A percentile compares a stretch with the other conserved stretches of the same genome.
Evolutionary conservation across 1,140 invertebrate genomes (phyloP).

Genomic region (Drosophila tani): DNA sequence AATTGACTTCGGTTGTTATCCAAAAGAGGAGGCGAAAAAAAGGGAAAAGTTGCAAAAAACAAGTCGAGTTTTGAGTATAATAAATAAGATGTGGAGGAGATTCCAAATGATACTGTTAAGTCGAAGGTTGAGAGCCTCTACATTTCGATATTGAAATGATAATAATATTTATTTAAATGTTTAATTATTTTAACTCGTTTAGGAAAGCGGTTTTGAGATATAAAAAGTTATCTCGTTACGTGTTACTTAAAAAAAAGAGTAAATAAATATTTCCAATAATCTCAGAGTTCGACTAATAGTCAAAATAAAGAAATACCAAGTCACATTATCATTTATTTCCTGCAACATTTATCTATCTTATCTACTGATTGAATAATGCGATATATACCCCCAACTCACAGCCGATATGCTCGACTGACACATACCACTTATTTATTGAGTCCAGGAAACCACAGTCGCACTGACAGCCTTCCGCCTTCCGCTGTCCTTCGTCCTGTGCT

Average conservation of each 20-base stretch:
- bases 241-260: too few species aligned
- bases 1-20: conserved; percentile 62
- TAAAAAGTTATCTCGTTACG: too few species aligned
- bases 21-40: conserved; percentile 10
- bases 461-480: conserved; percentile 23
- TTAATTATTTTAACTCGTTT: not conserved
- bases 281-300: not conserved
- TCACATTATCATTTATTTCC: not conserved
- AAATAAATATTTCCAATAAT: not conserved
- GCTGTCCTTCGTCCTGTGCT: conserved; percentile 1
- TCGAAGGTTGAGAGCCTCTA: not conserved
- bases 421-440: conserved; percentile 26
- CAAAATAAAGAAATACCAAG: not conserved
- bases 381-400: not conserved
- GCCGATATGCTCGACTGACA: conserved; percentile 10
- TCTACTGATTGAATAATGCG: not conserved
- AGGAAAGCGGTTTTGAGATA: too few species aligned
- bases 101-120: not conserved
- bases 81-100: conserved; percentile 50
- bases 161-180: not conserved
- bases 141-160: too few species aligned
- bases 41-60: conserved; percentile 31
- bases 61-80: conserved; percentile 41
- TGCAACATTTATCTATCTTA: not conserved
- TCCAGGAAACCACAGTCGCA: conserved; percentile 25